Base-by-base conservation (phyloP, 2,797 vertebrate genomes). In the Podargus strigoides region DNA sequence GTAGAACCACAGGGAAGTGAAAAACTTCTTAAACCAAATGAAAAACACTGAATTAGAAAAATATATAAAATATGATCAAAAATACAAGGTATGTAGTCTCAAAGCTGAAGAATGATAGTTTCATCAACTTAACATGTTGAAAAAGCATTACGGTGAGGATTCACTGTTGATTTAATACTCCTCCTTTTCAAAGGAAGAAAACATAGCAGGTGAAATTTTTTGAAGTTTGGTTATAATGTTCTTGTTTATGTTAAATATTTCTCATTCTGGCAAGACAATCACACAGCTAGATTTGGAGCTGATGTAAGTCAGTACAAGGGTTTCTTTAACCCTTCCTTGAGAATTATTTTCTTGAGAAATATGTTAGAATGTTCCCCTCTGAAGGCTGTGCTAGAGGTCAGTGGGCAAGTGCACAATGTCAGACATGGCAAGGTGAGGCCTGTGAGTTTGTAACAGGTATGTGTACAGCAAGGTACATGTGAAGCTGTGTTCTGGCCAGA, bases 41-140 rank as follows among this genome's bases (percentile, higher is more conserved):
- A 59, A 84, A 79, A 95, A 72, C 47, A 50, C 9, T 6, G 53
- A 75, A 12, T 67, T 83, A 53, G n/a, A 87, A 84, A 95, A 76
- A 24, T 23, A 62, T 9, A 10, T 36, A 28, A 50, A 56, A 56
- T 74, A 26, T 79, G 15, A 12, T 72, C n/a, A 64, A 85, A 85
- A 79, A 26, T 19, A 32, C 14, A 64, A 91, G 82, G 69, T 24
- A n/a, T 5, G 14, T 37, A 86, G 8, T 18, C 16, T 81, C n/a
- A 64, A 72, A 75, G 13, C 50, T 53, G 36, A 83, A 50, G 39
- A 77, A 55, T 67, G 58, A 55, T 67, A 55, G 21, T 76, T 79
- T 73, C 37, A 93, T 85, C 39, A 50, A 52, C 69, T 69, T 89
- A 83, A 36, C 12, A 32, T 23, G 34, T 55, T 41, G 19, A 42